Base-by-base conservation (phyloP, 2,113 vertebrate genomes). In the Melanerpes formicivorus region DNA sequence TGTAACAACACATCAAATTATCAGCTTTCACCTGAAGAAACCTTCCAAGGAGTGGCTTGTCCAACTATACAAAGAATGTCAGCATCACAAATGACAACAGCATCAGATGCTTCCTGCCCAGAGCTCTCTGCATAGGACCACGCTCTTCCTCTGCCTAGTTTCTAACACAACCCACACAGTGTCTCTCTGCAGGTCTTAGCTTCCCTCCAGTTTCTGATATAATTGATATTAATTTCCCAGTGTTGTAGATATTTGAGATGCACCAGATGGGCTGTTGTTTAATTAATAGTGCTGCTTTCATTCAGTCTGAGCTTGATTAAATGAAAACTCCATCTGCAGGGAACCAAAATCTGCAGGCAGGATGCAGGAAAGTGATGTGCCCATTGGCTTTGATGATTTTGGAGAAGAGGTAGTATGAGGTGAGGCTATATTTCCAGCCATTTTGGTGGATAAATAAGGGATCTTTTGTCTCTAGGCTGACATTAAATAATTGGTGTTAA, bases 221-320 rank as follows among this genome's bases (percentile, higher is more conserved):
- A 96, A 96, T 95, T 95, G 76, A 86, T 94, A 92, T 92, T 94
- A 96, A 95, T 94, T 79, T 96, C 62, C 29, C 63, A 69, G 87
- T 48, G 74, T 86, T 88, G 72, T 69, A 93, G 84, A 79, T 91
- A 80, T 84, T 94, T 93, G 91, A 87, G 87, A 56, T 62, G 80
- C 59, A 93, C 75, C 93, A 97, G 93, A 95, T 96, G 95, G 95
- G 21, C 91, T 76, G 84, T 93, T 95, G 92, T 94, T 97, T 96
- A 96, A 96, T 94, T 97, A 95, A 95, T 94, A 93, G 84, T 55
- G 34, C 77, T 91, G 87, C 91, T 96, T 96, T 93, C 83, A 80
- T 94, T 96, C 77, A 82, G 50, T 46, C 82, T 90, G 84, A 93
- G 54, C 55, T 70, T 90, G 95, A 95, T 91, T 93, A 93, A 96